Evolutionary conservation across 2,797 vertebrate genomes (phyloP), one percentile per base, ranked within the genome.

Genomic region (Macropodus opercularis): DNA sequence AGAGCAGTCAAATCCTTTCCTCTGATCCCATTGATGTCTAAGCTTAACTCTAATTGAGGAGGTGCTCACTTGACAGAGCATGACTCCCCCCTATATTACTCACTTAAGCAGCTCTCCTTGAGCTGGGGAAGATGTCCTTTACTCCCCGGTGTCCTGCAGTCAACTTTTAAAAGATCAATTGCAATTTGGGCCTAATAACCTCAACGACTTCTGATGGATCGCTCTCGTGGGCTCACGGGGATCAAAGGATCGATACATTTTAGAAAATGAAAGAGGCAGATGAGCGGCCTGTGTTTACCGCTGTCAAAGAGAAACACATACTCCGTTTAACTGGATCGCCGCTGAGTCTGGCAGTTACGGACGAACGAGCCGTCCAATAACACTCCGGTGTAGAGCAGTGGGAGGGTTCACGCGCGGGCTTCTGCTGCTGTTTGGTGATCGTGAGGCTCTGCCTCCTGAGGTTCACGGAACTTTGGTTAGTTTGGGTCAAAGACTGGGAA

Each of bases 31-130:
- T 69, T 85, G 81, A 86, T 81, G 81, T 86, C 69, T 47, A 13
- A 77, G 79, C 73, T 87, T 79, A 75, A 60, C 76, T 83, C 69
- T 87, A 90, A 90, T 90, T 87, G 81, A 82, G 58, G 75, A 85
- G 82, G 77, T 72, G 73, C 75, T 72, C 71, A 64, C 52, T 79
- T 77, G 56, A 77, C 77, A 68, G 63, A 65, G 69, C 59, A 61
- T 23, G 34, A 65, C 55, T 59, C 66, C 26, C 55, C 42, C 63
- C 47, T 58, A 67, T 79, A 76, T 75, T 71, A 63, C 68, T 78
- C 53, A 55, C 68, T 79, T 73, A 80, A 82, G 65, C 71, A 57
- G 63, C 69, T 87, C 73, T 72, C 72, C 57, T 85, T 72, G 56
- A 74, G 72, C 69, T 72, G 59, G 56, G 76, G 66, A 80, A 70